phyloP scores from a whole-genome alignment of 2,797 vertebrate species.

The Hoplostethus mediterraneus region DNA sequence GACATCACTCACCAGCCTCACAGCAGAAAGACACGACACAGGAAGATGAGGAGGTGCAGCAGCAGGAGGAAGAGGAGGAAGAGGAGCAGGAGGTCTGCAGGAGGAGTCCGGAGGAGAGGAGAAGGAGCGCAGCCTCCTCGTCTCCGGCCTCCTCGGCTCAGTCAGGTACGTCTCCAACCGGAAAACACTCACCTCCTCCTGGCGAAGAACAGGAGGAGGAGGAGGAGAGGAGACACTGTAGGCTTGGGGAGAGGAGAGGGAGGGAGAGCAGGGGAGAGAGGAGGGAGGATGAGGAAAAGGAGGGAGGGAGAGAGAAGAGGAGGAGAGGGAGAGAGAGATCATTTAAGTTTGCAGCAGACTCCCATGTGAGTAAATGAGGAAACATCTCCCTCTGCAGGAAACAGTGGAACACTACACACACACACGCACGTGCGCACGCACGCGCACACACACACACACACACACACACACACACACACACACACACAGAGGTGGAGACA shows the following conservation, averaged over 20 bases:
- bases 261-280: background rate
- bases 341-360: no score
- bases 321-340: background rate
- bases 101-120: slow-evolving; percentile 87
- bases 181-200: slow-evolving; percentile 71
- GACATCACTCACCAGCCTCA: slow-evolving; percentile 55
- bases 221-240: slow-evolving; percentile 45
- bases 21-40: slow-evolving; percentile 71
- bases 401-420: background rate
- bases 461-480: background rate
- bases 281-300: background rate
- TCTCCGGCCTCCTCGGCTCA: slow-evolving; percentile 88
- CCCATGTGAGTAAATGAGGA: background rate
- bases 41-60: slow-evolving; percentile 73
- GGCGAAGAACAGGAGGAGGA: slow-evolving; percentile 78
- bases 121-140: slow-evolving; percentile 88
- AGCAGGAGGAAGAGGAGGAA: slow-evolving; percentile 73
- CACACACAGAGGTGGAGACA: background rate
- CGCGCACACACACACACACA: slow-evolving; percentile 3
- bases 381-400: background rate
- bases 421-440: background rate
- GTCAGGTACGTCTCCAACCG: slow-evolving; percentile 89
- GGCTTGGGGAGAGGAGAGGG: background rate
- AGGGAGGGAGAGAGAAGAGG: background rate
- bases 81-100: slow-evolving; percentile 64